These are phyloP conservation scores for Phenganax stokvisi DNA, from an alignment of 92 coral and sea anemone species.

Conservation along the genomic window DNA sequence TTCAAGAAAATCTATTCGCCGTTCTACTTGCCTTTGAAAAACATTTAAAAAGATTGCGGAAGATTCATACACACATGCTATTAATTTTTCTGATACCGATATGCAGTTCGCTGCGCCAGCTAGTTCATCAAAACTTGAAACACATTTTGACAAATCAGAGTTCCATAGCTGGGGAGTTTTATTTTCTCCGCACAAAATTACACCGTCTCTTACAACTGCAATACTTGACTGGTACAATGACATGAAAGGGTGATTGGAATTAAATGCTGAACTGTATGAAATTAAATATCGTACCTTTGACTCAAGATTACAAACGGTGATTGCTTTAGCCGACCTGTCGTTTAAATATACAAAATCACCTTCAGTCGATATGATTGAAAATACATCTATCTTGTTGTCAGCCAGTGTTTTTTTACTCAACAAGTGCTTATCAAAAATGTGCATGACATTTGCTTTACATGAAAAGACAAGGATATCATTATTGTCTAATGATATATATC, in stretches of 20 bases:
- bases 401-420: background rate
- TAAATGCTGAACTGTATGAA: background rate
- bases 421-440: background rate
- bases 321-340: background rate
- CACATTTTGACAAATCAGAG: slow-evolving; percentile 23
- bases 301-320: background rate
- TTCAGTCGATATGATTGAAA: background rate
- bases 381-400: background rate
- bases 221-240: too few relatives aligned
- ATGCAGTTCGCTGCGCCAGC: background rate
- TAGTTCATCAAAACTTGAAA: background rate
- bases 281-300: too few relatives aligned
- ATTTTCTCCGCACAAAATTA: background rate
- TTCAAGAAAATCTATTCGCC: background rate
- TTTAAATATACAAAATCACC: background rate
- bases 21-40: background rate
- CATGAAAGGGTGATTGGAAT: too few relatives aligned
- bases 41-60: background rate
- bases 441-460: background rate
- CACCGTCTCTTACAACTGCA: slow-evolving; percentile 22
- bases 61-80: too few relatives aligned
- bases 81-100: slow-evolving; percentile 25
- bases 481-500: too few relatives aligned
- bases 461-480: too few relatives aligned
- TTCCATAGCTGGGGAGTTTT: slow-evolving; percentile 33